These are phyloP conservation scores for Phycodurus eques DNA, from an alignment of 2,113 vertebrate genomes.

Conservation along the genomic window DNA sequence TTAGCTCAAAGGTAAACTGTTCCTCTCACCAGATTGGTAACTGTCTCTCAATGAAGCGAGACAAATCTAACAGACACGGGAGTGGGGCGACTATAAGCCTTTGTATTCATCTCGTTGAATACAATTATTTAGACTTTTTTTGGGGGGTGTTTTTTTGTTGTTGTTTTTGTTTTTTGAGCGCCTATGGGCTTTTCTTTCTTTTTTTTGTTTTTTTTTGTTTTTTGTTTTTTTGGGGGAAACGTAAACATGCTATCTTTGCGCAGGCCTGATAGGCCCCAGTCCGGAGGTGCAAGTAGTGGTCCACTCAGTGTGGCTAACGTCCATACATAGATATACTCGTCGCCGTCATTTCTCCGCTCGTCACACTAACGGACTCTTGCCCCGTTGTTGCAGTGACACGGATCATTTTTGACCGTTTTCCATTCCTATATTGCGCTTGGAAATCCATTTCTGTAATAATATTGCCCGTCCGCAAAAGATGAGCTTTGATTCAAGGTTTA, in stretches of 20 bases:
- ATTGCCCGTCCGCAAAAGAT: background rate
- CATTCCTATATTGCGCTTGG: background rate
- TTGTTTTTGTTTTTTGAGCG: no score
- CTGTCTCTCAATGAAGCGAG: background rate
- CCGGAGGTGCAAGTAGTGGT: background rate
- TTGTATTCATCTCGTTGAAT: background rate
- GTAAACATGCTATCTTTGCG: conserved; percentile 35
- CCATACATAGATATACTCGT: background rate
- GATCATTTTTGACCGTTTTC: background rate
- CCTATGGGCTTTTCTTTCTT: no score
- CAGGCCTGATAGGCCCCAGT: conserved; percentile 69
- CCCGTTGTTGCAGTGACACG: background rate
- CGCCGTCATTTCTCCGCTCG: background rate
- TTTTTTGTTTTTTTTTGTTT: no score
- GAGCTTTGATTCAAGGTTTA: background rate
- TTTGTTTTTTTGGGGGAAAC: conserved; percentile 1
- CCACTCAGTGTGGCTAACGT: background rate
- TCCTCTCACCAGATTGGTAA: background rate
- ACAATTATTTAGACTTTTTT: background rate
- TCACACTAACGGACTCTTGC: background rate
- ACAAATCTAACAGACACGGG: no score
- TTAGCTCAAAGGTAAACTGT: conserved; percentile 36
- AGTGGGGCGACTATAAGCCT: background rate
- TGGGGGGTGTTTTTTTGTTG: no score
- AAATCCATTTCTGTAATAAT: background rate